Conservation (phyloP, 2,888 invertebrate species). For the Eudasyphora cyanicolor region DNA sequence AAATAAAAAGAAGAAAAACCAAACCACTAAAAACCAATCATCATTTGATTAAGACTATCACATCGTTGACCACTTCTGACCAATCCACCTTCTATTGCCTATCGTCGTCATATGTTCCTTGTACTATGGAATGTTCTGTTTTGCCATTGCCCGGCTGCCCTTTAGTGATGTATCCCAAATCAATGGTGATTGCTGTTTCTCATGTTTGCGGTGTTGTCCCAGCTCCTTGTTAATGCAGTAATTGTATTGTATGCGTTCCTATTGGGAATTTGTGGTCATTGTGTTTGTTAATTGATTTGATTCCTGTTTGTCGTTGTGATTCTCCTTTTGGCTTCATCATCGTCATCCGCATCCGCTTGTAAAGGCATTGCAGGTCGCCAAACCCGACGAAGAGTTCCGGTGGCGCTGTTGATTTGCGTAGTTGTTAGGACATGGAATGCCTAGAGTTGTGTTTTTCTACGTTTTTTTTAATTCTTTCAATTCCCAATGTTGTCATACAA, state of each 20-base stretch:
- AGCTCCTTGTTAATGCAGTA: conserved; percentile 53
- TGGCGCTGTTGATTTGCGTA: background rate
- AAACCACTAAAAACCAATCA: too few relatives aligned
- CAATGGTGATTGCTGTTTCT: background rate
- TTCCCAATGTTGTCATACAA: background rate
- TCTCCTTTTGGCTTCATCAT: background rate
- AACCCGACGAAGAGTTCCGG: background rate
- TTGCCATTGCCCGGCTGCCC: too few relatives aligned
- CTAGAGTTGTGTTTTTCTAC: background rate
- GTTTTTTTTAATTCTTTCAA: background rate
- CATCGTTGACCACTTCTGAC: too few relatives aligned
- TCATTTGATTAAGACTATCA: too few relatives aligned
- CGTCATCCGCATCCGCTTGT: background rate
- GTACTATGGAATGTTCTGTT: too few relatives aligned
- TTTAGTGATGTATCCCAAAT: background rate
- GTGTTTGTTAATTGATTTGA: conserved; percentile 64
- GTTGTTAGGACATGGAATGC: background rate
- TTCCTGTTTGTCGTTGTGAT: conserved; percentile 44
- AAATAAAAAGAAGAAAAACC: too few relatives aligned
- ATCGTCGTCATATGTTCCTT: too few relatives aligned
- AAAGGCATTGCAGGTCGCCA: background rate
- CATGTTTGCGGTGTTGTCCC: background rate
- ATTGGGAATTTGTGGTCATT: conserved; percentile 60
- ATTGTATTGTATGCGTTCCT: conserved; percentile 53
- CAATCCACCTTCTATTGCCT: too few relatives aligned